These are phyloP conservation scores for Mionectes olivaceus DNA, from an alignment of 2,797 vertebrate genomes.

Conservation along the genomic window DNA sequence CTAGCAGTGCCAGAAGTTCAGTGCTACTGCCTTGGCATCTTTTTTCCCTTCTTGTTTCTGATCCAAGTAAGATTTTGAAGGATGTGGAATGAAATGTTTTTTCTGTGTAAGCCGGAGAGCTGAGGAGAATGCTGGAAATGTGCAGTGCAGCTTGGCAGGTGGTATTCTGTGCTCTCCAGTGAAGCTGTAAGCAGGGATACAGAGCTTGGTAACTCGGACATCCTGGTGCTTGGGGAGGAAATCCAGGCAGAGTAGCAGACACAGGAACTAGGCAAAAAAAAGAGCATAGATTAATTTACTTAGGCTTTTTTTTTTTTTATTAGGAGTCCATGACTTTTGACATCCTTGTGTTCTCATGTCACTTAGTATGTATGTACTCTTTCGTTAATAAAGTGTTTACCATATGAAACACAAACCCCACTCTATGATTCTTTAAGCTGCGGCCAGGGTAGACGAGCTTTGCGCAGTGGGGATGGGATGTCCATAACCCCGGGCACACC, in stretches of 20 bases:
- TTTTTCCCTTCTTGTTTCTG: neutral
- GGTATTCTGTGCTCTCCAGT: neutral
- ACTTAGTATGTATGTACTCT: too few relatives aligned
- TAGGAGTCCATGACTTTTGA: neutral
- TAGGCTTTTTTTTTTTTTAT: neutral
- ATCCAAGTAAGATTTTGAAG: neutral
- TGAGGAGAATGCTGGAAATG: neutral
- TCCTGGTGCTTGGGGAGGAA: neutral
- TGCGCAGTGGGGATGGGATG: neutral
- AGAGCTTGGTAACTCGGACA: neutral
- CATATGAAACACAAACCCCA: fast-evolving
- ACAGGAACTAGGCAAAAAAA: neutral
- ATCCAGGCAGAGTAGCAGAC: neutral
- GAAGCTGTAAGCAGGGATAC: neutral
- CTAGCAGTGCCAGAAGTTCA: neutral
- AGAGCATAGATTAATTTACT: neutral
- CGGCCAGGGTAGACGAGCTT: neutral
- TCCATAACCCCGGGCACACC: neutral
- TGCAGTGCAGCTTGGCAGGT: neutral
- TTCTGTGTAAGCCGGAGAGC: neutral
- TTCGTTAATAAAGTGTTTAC: fast-evolving
- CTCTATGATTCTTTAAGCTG: neutral
- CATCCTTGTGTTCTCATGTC: too few relatives aligned
- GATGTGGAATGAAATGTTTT: neutral
- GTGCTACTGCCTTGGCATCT: neutral